A percentile compares a stretch with the other conserved stretches of the same genome.
Conservation (phyloP, 2,113 vertebrate species). For the Pimephales promelas region DNA sequence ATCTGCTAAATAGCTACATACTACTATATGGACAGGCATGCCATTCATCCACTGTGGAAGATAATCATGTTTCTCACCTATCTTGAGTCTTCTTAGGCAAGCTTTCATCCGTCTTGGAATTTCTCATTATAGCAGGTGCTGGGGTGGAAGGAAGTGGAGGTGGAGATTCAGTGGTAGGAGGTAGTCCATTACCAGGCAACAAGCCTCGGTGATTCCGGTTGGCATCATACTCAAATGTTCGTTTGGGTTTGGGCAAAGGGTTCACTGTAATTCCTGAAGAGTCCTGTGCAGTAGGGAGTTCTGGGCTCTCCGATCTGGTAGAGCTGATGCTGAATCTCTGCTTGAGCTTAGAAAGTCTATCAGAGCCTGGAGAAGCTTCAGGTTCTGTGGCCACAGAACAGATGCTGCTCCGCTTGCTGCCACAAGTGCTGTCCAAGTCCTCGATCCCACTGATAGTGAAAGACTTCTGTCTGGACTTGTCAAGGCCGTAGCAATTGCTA, state of each 20-base stretch:
- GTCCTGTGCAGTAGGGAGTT: conserved; percentile 70
- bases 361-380: conserved; percentile 75
- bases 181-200: conserved; percentile 86
- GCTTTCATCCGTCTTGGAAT: conserved; percentile 78
- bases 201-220: conserved; percentile 85
- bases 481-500: conserved; percentile 93
- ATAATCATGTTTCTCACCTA: conserved; percentile 79
- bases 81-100: conserved; percentile 82
- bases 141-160: conserved; percentile 89
- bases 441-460: conserved; percentile 77
- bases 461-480: conserved; percentile 83
- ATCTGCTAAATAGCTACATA: neutral
- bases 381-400: conserved; percentile 79
- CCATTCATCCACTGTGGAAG: conserved; percentile 23
- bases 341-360: conserved; percentile 80
- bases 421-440: conserved; percentile 74
- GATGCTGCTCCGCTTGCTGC: conserved; percentile 79
- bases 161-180: conserved; percentile 83
- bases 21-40: neutral
- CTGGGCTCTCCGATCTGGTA: conserved; percentile 72
- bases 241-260: conserved; percentile 96
- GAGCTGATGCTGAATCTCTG: conserved; percentile 76
- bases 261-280: conserved; percentile 81
- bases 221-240: conserved; percentile 98
- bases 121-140: conserved; percentile 82